These are phyloP conservation scores for Leucania comma DNA, from an alignment of 2,888 invertebrate species.

Conservation along the genomic window DNA sequence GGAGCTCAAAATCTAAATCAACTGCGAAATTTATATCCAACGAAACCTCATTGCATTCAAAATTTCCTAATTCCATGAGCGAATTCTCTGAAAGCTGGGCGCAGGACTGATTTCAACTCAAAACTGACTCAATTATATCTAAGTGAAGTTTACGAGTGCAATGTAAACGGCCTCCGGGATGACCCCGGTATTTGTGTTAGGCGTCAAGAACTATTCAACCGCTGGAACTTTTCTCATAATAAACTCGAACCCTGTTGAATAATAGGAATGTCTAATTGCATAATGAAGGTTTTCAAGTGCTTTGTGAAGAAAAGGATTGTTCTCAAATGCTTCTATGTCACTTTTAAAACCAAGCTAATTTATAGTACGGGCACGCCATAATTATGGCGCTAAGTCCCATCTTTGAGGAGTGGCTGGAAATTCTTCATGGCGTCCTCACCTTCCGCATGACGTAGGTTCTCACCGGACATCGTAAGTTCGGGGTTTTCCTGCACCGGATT, in stretches of 20 bases:
- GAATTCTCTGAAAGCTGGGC: conserved; percentile 13
- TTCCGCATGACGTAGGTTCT: no score
- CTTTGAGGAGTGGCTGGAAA: no score
- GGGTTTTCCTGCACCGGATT: no score
- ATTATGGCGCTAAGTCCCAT: no score
- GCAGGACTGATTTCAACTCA: conserved; percentile 16
- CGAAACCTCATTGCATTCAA: background rate
- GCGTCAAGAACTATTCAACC: conserved; percentile 62
- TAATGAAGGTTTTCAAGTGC: conserved; percentile 35
- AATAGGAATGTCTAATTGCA: conserved; percentile 58
- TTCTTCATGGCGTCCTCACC: no score
- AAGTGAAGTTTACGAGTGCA: conserved; percentile 57
- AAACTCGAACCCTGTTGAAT: conserved; percentile 49
- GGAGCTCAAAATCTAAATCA: background rate
- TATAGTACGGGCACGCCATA: no score
- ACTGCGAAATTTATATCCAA: conserved; percentile 1
- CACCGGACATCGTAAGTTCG: no score
- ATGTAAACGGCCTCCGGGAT: conserved; percentile 47
- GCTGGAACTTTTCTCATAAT: conserved; percentile 63
- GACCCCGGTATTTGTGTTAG: conserved; percentile 60
- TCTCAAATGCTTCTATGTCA: background rate
- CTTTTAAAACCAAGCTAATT: background rate
- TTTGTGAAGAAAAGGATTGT: background rate
- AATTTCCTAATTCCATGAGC: conserved; percentile 18
- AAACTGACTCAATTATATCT: conserved; percentile 49